Evolutionary conservation across 2,888 invertebrate genomes (phyloP).

Genomic region (Polietes domitor): DNA sequence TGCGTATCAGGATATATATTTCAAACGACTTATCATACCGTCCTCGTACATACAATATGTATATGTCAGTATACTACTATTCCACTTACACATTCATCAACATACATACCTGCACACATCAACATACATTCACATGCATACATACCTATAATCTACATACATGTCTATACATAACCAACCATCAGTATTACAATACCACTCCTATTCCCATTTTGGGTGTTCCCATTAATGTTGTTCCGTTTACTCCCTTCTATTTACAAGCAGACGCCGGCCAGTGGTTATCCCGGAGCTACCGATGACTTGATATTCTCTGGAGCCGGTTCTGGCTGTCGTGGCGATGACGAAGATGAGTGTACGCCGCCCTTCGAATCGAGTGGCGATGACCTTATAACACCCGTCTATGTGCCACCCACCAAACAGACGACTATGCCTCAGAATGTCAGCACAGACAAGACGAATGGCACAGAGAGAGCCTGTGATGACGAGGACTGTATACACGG

Average conservation of each 20-base stretch:
- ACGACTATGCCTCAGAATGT: conserved; percentile 82
- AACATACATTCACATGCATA: conserved; percentile 35
- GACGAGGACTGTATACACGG: conserved; percentile 94
- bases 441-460: conserved; percentile 72
- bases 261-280: conserved; percentile 92
- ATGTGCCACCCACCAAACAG: conserved; percentile 90
- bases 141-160: conserved; percentile 33
- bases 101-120: conserved; percentile 30
- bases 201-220: neutral
- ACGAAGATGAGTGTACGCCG: conserved; percentile 95
- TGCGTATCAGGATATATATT: no score
- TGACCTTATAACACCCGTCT: conserved; percentile 95
- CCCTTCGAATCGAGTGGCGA: conserved; percentile 92
- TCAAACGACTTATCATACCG: neutral
- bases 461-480: conserved; percentile 85
- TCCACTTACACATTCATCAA: conserved; percentile 17
- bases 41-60: conserved; percentile 4
- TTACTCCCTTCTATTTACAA: conserved; percentile 18
- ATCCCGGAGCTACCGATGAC: conserved; percentile 90
- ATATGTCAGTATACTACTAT: neutral
- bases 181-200: conserved; percentile 20
- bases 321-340: conserved; percentile 94
- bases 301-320: conserved; percentile 95
- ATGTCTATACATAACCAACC: conserved; percentile 44
- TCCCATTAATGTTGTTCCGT: neutral